These are phyloP conservation scores for Dasysyrphus albostriatus DNA, from an alignment of 2,888 invertebrate genomes.

Conservation along the genomic window DNA sequence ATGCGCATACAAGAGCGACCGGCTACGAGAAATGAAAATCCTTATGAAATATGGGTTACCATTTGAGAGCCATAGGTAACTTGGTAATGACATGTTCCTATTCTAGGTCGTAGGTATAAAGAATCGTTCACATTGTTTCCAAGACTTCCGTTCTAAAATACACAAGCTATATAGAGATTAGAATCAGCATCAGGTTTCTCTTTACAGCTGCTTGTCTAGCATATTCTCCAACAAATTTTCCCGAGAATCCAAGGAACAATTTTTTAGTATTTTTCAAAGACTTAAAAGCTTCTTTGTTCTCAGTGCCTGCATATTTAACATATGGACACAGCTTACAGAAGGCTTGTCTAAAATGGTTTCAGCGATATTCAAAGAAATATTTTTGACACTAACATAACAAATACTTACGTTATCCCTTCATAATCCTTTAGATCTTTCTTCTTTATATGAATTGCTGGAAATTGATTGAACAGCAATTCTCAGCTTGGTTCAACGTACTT, in stretches of 20 bases:
- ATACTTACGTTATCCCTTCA: conserved; percentile 96
- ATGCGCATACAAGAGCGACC: too few relatives aligned
- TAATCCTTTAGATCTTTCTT: conserved; percentile 90
- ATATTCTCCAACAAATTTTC: conserved; percentile 92
- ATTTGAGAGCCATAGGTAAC: too few relatives aligned
- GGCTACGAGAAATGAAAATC: too few relatives aligned
- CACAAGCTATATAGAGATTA: conserved; percentile 89
- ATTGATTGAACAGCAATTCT: conserved; percentile 94
- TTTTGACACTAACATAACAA: not conserved
- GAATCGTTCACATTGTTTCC: conserved; percentile 91
- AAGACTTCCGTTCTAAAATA: conserved; percentile 98
- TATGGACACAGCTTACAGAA: conserved; percentile 97
- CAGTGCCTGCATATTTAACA: conserved; percentile 98
- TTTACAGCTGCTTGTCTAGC: conserved; percentile 96
- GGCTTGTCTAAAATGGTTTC: conserved; percentile 89
- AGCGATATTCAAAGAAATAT: not conserved
- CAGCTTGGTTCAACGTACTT: conserved; percentile 91
- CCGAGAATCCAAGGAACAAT: conserved; percentile 82
- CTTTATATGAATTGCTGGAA: conserved; percentile 88
- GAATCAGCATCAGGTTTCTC: conserved; percentile 92
- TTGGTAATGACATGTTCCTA: conserved; percentile 93
- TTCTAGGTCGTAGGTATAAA: conserved; percentile 92
- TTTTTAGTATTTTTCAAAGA: conserved; percentile 84
- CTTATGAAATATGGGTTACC: too few relatives aligned
- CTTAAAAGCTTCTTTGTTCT: too few relatives aligned